phyloP scores from a whole-genome alignment of 2,888 invertebrate species.

The Machimus atricapillus region DNA sequence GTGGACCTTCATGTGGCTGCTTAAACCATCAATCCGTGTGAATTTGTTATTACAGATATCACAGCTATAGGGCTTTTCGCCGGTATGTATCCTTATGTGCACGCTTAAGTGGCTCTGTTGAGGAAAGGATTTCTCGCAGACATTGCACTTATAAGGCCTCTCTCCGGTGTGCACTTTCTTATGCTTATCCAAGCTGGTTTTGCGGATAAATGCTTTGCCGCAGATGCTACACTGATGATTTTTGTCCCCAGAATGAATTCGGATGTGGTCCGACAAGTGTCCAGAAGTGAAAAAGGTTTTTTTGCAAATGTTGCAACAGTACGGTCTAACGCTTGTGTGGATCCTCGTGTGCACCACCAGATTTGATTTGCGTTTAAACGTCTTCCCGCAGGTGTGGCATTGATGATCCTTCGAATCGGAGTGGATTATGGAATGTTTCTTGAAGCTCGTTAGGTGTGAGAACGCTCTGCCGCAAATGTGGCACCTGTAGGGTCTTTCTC shows the following conservation, averaged over 20 bases:
- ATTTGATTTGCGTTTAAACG: slow-evolving; percentile 36
- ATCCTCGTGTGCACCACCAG: slow-evolving; percentile 40
- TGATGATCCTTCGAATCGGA: neutral
- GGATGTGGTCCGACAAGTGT: slow-evolving; percentile 41
- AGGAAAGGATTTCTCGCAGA: slow-evolving; percentile 37
- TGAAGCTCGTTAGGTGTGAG: slow-evolving; percentile 32
- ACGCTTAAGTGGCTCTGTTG: slow-evolving; percentile 38
- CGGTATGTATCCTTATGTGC: slow-evolving; percentile 41
- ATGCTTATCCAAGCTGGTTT: slow-evolving; percentile 43
- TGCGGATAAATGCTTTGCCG: slow-evolving; percentile 37
- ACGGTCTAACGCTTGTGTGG: slow-evolving; percentile 42
- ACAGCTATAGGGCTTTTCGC: slow-evolving; percentile 43
- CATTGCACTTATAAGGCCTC: slow-evolving; percentile 25
- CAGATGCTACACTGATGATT: slow-evolving; percentile 36
- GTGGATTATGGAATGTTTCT: slow-evolving; percentile 43
- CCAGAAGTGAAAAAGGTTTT: slow-evolving; percentile 42
- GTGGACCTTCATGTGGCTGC: slow-evolving; percentile 37
- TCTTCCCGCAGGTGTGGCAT: slow-evolving; percentile 43
- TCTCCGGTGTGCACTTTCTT: slow-evolving; percentile 39
- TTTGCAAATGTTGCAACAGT: slow-evolving; percentile 37
- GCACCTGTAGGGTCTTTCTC: slow-evolving; percentile 44
- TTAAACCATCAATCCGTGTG: slow-evolving; percentile 36
- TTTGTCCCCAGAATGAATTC: slow-evolving; percentile 36
- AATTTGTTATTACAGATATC: slow-evolving; percentile 43
- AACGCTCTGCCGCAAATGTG: slow-evolving; percentile 41